Evolutionary conservation across 2,888 invertebrate genomes (phyloP).

Genomic region (Rutpela maculata): DNA sequence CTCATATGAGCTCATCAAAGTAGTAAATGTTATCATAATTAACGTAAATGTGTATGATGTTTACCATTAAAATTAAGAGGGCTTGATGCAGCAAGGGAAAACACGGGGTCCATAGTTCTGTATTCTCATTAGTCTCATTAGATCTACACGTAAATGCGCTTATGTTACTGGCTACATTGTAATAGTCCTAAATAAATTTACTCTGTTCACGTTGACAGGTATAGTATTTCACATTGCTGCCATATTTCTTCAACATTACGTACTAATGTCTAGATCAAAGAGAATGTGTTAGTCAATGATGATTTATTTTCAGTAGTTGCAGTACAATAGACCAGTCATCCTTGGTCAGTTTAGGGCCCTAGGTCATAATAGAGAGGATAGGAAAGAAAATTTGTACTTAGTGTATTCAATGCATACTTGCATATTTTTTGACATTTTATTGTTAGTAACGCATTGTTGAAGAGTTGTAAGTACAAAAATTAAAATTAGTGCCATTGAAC

Average conservation of each 20-base stretch:
- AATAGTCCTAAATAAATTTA: constrained; percentile 57
- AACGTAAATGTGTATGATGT: constrained; percentile 23
- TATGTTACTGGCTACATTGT: constrained; percentile 56
- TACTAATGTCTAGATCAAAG: neutral
- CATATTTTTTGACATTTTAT: too few relatives aligned
- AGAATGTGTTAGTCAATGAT: neutral
- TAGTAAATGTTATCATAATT: constrained; percentile 21
- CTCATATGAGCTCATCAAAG: neutral
- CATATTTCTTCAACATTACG: constrained; percentile 14
- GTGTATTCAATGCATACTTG: too few relatives aligned
- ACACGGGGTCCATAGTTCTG: constrained; percentile 54
- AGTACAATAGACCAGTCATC: too few relatives aligned
- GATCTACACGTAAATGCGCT: constrained; percentile 71
- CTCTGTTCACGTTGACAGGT: constrained; percentile 45
- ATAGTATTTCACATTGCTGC: constrained; percentile 34
- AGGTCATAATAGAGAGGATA: too few relatives aligned
- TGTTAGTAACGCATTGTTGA: too few relatives aligned
- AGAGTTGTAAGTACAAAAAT: too few relatives aligned
- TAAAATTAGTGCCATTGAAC: too few relatives aligned
- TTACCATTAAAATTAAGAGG: constrained; percentile 37
- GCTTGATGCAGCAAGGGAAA: constrained; percentile 42
- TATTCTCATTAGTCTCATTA: constrained; percentile 71
- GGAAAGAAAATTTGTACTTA: too few relatives aligned
- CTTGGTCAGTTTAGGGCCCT: too few relatives aligned
- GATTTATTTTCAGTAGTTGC: neutral